phyloP scores from a whole-genome alignment of 2,113 vertebrate genomes.

The Dipodomys merriami region DNA sequence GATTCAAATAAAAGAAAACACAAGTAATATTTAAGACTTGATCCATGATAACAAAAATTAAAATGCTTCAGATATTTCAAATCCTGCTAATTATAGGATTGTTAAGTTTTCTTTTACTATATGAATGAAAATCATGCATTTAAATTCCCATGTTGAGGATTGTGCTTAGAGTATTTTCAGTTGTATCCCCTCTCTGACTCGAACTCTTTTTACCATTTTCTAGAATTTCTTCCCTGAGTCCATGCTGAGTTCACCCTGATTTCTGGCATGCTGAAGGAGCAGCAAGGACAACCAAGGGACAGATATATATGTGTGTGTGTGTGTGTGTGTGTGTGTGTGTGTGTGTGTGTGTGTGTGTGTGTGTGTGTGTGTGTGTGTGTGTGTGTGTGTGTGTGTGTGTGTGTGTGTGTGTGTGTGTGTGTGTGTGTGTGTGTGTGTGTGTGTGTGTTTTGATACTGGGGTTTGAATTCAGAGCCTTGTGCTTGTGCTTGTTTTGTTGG shows the following conservation, averaged over 20 bases:
- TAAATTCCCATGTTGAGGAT: neutral
- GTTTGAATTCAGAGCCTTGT: too few relatives aligned
- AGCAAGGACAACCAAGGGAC: neutral
- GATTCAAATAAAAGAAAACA: conserved; percentile 43
- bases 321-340: too few relatives aligned
- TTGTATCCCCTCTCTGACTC: neutral
- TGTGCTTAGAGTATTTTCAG: neutral
- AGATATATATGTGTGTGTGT: too few relatives aligned
- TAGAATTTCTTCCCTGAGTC: neutral
- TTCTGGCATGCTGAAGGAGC: neutral
- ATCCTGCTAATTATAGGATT: neutral
- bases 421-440: too few relatives aligned
- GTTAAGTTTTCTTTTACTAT: neutral
- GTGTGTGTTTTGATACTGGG: too few relatives aligned
- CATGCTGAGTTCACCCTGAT: neutral
- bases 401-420: too few relatives aligned
- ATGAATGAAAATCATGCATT: neutral
- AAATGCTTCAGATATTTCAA: neutral
- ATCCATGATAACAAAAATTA: neutral
- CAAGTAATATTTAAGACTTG: conserved; percentile 23
- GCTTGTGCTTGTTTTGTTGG: too few relatives aligned
- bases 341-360: too few relatives aligned
- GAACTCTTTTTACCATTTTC: neutral
- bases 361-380: too few relatives aligned
- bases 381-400: too few relatives aligned